A percentile compares a stretch with the other conserved stretches of the same genome.
Evolutionary conservation across 92 coral and sea anemone genomes (phyloP).

Genomic region (Zoanthus sociatus): DNA sequence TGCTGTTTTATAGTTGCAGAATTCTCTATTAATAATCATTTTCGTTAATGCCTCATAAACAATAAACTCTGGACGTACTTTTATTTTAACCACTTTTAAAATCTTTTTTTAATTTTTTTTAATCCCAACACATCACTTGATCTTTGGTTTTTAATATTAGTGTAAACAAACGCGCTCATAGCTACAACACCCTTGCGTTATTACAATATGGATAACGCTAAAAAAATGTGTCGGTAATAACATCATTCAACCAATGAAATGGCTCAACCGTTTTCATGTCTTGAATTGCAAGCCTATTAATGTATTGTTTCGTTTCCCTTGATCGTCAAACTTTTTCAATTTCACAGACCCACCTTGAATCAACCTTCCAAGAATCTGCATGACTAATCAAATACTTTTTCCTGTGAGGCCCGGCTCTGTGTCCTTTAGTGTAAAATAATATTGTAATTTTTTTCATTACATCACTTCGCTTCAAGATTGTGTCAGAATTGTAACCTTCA

Average conservation of each 20-base stretch:
- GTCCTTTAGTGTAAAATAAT: constrained; percentile 14
- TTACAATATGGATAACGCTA: no score
- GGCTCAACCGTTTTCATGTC: constrained; percentile 8
- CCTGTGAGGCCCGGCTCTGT: constrained; percentile 19
- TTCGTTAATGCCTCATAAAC: background rate
- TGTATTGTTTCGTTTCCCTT: constrained; percentile 12
- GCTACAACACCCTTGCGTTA: no score
- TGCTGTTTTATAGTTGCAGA: background rate
- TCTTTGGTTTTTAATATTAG: no score
- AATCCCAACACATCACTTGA: background rate
- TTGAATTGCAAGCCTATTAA: background rate
- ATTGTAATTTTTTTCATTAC: constrained; percentile 14
- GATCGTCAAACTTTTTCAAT: constrained; percentile 14
- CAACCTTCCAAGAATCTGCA: constrained; percentile 20
- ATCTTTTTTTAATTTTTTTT: background rate
- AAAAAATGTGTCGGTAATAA: background rate
- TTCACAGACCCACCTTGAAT: constrained; percentile 24
- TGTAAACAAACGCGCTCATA: no score
- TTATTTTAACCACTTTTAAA: no score
- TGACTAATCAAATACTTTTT: background rate
- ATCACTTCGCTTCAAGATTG: constrained; percentile 6
- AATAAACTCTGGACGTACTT: background rate
- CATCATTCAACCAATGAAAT: constrained; percentile 23
- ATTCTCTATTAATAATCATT: background rate
- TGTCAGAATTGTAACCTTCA: constrained; percentile 3